A percentile compares a stretch with the other conserved stretches of the same genome.
phyloP scores from a whole-genome alignment of 2,888 invertebrate genomes.

The Caenorhabditis sp. region DNA sequence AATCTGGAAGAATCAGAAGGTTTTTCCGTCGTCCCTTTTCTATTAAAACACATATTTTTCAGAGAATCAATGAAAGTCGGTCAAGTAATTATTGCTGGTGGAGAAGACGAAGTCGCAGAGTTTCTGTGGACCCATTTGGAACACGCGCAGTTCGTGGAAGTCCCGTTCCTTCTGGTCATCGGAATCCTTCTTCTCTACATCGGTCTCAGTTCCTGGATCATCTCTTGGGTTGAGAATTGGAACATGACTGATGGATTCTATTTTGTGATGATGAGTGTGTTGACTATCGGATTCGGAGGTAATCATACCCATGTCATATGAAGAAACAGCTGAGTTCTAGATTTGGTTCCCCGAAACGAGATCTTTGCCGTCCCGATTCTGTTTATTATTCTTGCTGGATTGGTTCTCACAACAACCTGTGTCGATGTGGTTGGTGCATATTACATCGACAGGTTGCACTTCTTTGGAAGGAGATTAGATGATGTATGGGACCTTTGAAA shows the following conservation, averaged over 20 bases:
- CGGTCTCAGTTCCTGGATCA: constrained; percentile 71
- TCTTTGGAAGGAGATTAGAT: constrained; percentile 81
- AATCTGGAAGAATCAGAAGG: constrained; percentile 71
- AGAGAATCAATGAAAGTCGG: constrained; percentile 70
- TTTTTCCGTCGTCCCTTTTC: not conserved
- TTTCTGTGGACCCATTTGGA: constrained; percentile 82
- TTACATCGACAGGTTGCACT: constrained; percentile 82
- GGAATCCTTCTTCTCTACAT: constrained; percentile 70
- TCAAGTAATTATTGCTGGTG: constrained; percentile 81
- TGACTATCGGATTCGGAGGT: constrained; percentile 91
- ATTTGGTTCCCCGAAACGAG: constrained; percentile 87
- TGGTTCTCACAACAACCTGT: constrained; percentile 96
- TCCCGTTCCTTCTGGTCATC: constrained; percentile 79
- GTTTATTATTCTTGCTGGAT: constrained; percentile 93
- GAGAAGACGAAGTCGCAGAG: constrained; percentile 82
- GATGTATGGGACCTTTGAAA: too few species aligned
- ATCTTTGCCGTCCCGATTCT: constrained; percentile 93
- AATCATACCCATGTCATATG: not conserved
- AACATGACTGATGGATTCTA: constrained; percentile 91
- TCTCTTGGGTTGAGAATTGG: constrained; percentile 73
- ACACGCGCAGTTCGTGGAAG: constrained; percentile 81
- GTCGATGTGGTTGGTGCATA: constrained; percentile 93
- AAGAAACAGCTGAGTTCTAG: constrained; percentile 29
- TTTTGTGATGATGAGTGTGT: constrained; percentile 97
- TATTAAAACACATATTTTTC: not conserved